Evolutionary conservation across 30 jellyfish, hydroid and myxozoan genomes (phyloP).

Genomic region (Hydractinia echinata): DNA sequence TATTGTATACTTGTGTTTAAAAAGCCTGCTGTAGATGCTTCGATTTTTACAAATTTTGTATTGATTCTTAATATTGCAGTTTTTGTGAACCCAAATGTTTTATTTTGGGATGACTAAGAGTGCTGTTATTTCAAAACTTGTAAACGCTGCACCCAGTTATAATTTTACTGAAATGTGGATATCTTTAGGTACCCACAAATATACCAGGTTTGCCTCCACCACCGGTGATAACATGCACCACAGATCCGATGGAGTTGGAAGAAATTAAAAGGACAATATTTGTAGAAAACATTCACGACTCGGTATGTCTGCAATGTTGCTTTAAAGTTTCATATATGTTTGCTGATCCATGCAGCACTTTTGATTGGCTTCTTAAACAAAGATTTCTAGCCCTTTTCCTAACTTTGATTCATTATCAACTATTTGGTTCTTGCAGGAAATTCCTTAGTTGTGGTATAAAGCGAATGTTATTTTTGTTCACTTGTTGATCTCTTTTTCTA

Average conservation of each 20-base stretch:
- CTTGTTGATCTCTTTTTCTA: slow-evolving; percentile 3
- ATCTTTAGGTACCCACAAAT: not conserved
- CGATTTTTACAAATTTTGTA: no score
- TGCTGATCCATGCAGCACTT: not conserved
- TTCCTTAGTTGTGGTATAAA: not conserved
- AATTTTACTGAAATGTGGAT: no score
- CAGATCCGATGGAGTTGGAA: slow-evolving; percentile 81
- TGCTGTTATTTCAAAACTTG: no score
- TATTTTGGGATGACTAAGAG: no score
- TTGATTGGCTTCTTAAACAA: not conserved
- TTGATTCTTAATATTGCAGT: no score
- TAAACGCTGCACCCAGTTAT: no score
- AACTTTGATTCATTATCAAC: not conserved
- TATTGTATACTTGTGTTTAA: no score
- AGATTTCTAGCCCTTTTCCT: not conserved
- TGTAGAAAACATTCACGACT: slow-evolving; percentile 64
- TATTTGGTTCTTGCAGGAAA: not conserved
- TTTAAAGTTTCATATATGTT: not conserved
- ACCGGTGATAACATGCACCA: slow-evolving; percentile 71
- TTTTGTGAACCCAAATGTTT: no score
- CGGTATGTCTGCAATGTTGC: slow-evolving; percentile 35
- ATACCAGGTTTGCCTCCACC: slow-evolving; percentile 55
- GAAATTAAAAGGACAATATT: slow-evolving; percentile 78
- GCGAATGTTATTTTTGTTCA: not conserved
- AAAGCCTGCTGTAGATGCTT: no score